Evolutionary conservation across 2,113 vertebrate genomes (phyloP).

Genomic region (Onychostruthus taczanowskii): DNA sequence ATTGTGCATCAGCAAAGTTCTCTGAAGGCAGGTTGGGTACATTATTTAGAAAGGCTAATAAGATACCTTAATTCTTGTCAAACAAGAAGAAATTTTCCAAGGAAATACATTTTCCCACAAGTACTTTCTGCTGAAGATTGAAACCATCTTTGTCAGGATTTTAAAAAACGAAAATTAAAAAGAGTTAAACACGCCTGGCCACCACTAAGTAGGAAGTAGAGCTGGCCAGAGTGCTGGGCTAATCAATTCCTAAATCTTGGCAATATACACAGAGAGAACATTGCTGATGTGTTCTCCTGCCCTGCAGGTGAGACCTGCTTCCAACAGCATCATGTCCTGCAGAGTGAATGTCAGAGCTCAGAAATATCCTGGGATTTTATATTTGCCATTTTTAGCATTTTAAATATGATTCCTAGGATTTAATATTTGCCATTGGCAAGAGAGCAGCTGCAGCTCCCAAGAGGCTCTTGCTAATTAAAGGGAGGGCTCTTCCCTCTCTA

Average conservation of each 20-base stretch:
- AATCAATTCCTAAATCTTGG: neutral
- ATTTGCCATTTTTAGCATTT: neutral
- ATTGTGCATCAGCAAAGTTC: neutral
- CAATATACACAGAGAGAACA: neutral
- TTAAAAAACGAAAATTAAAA: neutral
- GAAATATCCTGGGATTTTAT: neutral
- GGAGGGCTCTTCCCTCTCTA: neutral
- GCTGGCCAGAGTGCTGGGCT: neutral
- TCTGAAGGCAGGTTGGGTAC: neutral
- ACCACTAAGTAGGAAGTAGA: neutral
- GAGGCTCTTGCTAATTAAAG: fast-evolving
- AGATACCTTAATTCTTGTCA: neutral
- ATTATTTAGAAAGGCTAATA: neutral
- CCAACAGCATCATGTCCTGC: neutral
- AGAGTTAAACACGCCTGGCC: neutral
- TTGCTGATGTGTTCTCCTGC: neutral
- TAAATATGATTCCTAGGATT: neutral
- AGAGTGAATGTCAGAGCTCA: neutral
- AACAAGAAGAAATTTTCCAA: neutral
- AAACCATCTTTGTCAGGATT: neutral
- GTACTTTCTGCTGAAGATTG: neutral
- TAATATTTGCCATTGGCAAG: neutral
- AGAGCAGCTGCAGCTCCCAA: neutral
- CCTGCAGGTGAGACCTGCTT: neutral
- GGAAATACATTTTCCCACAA: neutral